A percentile compares a stretch with the other conserved stretches of the same genome.
Conservation (phyloP, 2,888 invertebrate species). For the Eremobia ochroleuca region DNA sequence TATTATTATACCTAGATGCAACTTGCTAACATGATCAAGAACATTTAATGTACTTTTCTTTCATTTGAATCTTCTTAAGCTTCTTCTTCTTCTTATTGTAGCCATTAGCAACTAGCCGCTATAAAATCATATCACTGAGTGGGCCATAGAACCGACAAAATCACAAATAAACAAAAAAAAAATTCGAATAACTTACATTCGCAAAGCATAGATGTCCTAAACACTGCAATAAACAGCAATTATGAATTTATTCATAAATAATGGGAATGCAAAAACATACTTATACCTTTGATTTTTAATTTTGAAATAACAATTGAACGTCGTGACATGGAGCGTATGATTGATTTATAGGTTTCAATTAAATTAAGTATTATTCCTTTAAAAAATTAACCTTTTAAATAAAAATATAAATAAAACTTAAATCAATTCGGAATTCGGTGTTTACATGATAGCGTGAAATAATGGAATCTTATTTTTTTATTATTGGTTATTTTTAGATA, state of each 20-base stretch:
- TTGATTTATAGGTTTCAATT: background rate
- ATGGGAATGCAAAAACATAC: background rate
- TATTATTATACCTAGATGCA: background rate
- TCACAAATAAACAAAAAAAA: background rate
- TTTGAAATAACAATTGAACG: background rate
- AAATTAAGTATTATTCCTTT: background rate
- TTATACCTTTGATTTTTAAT: background rate
- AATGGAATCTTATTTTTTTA: background rate
- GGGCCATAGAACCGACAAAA: background rate
- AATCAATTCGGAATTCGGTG: background rate
- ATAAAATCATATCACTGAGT: background rate
- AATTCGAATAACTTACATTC: slow-evolving; percentile 71
- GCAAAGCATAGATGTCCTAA: slow-evolving; percentile 73
- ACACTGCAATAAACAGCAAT: slow-evolving; percentile 64
- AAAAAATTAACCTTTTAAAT: too few species aligned
- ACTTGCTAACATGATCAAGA: background rate
- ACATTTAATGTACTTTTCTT: background rate
- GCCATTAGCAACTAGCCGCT: background rate
- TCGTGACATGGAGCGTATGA: background rate
- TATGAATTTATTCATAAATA: background rate
- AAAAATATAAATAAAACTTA: too few species aligned
- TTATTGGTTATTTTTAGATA: background rate
- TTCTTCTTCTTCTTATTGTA: background rate
- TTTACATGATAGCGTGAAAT: background rate
- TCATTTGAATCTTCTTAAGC: too few species aligned